phyloP scores from a whole-genome alignment of 2,888 invertebrate genomes.

The Volucella zonaria region DNA sequence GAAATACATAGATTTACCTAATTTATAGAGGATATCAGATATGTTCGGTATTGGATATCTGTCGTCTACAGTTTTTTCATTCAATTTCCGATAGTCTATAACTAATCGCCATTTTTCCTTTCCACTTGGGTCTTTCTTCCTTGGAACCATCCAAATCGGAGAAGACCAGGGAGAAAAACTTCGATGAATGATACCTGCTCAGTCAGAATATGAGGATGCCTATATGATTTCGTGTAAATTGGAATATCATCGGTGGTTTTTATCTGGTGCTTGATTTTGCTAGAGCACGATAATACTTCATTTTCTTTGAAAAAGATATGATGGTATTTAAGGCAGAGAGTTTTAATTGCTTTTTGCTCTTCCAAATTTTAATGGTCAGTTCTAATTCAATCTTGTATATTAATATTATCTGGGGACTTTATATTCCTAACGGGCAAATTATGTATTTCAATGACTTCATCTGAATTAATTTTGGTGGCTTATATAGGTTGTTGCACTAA shows the following conservation, averaged over 20 bases:
- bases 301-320: conserved; percentile 46
- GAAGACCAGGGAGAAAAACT: conserved; percentile 58
- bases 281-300: conserved; percentile 51
- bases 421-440: neutral
- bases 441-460: conserved; percentile 5
- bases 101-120: conserved; percentile 32
- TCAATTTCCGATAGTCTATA: conserved; percentile 11
- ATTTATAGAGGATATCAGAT: conserved; percentile 76
- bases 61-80: conserved; percentile 24
- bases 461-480: neutral
- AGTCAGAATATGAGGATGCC: conserved; percentile 28
- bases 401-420: neutral
- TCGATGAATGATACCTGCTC: conserved; percentile 38
- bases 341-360: conserved; percentile 12
- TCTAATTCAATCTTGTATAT: conserved; percentile 7
- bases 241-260: conserved; percentile 38
- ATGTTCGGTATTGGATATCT: conserved; percentile 75
- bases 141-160: conserved; percentile 39
- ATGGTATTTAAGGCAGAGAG: conserved; percentile 43
- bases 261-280: conserved; percentile 38
- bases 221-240: conserved; percentile 38
- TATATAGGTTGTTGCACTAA: neutral
- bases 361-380: conserved; percentile 16
- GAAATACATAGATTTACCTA: conserved; percentile 74
- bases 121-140: conserved; percentile 28